Evolutionary conservation across 2,888 invertebrate species (phyloP).

Genomic region (Teleogryllus oceanicus): DNA sequence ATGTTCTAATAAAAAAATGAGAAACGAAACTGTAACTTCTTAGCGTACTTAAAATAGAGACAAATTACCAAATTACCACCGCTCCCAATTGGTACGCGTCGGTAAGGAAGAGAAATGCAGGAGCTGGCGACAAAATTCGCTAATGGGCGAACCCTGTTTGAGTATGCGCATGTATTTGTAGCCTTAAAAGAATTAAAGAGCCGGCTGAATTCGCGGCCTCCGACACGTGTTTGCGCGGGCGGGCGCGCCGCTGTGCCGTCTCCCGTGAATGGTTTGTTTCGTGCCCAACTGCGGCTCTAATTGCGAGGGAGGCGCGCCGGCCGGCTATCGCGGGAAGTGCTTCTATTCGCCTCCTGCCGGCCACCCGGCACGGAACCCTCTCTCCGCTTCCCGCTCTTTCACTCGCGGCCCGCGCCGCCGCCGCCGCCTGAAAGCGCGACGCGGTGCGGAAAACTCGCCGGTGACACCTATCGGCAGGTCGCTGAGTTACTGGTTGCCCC

Average conservation of each 20-base stretch:
- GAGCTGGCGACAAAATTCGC: neutral
- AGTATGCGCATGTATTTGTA: neutral
- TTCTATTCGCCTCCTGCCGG: too few relatives aligned
- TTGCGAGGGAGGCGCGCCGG: too few relatives aligned
- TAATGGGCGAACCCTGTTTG: neutral
- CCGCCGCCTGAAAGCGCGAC: too few relatives aligned
- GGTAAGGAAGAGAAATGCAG: neutral
- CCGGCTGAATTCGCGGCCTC: neutral
- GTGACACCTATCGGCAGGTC: slow-evolving; percentile 7
- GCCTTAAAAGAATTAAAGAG: slow-evolving; percentile 3
- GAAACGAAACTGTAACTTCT: too few relatives aligned
- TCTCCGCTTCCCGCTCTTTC: too few relatives aligned
- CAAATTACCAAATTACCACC: neutral
- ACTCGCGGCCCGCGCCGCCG: too few relatives aligned
- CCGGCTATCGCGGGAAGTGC: too few relatives aligned
- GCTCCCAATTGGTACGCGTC: neutral
- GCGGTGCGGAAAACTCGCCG: neutral
- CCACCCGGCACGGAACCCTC: too few relatives aligned
- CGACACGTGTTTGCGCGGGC: neutral
- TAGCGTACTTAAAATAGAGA: too few relatives aligned
- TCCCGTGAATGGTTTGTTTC: neutral
- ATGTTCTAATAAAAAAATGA: too few relatives aligned
- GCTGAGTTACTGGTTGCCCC: neutral
- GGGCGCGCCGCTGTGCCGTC: neutral
- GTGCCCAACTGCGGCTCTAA: too few relatives aligned